Evolutionary conservation across 2,888 invertebrate genomes (phyloP), one percentile per base, ranked within the genome.

Genomic region (Pyrocoelia pectoralis): DNA sequence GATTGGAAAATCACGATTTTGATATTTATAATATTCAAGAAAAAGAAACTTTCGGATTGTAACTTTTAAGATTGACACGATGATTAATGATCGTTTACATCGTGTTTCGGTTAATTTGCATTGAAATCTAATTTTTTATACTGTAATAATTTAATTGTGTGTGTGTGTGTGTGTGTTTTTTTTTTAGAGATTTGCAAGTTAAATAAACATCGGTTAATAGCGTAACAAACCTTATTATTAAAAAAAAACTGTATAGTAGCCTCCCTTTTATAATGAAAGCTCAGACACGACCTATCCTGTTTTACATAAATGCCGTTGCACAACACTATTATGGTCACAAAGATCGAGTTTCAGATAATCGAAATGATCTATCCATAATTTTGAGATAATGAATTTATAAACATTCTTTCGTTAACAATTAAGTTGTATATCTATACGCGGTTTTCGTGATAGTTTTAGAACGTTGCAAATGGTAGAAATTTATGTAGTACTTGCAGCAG

Each of bases 291-390:
- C 61, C 67, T 60, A 69, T 71, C 72, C 70, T 71, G 71, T 70
- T 68, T 57, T 66, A 61, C 69, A 70, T 68, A 62, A 50, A 41
- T 63, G 54, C 66, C 60, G 65, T 58, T 66, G 68, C 63, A n/a
- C n/a, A 66, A 64, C 68, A 55, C 66, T 56, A 70, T 70, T 72
- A 68, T 69, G 70, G 68, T 68, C 70, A 70, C 2, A 33, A 67
- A 51, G 69, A 70, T 67, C 54, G 28, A n/a, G 18, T 50, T 41
- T 50, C 8, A 28, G 68, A 68, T 68, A 68, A 61, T 68, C 63
- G 70, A 68, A 68, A 24, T 68, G 68, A 70, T 70, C 68, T 69
- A 58, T 59, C 63, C 65, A 66, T 62, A 71, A 70, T 70, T 71
- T 71, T 61, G 65, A 69, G 68, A 71, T 71, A 71, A 67, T 68